Evolutionary conservation across 2,797 vertebrate genomes (phyloP).

Genomic region (Spinus pinus): DNA sequence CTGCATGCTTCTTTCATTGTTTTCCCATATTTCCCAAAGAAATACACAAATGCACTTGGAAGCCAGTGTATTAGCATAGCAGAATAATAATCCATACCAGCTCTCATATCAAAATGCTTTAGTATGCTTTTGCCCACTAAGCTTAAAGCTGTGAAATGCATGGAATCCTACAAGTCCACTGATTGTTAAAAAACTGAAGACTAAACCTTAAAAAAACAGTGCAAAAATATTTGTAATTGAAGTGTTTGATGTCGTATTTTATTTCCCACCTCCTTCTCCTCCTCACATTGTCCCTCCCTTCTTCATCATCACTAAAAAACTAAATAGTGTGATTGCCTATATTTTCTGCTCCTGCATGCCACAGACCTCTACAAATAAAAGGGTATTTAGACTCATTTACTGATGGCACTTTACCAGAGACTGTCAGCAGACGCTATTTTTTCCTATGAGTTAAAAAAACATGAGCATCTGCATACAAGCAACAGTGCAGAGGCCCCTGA

Average conservation of each 20-base stretch:
- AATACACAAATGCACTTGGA: not conserved
- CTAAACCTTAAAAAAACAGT: not conserved
- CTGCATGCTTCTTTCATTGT: not conserved
- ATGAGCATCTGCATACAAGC: not conserved
- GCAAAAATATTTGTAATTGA: not conserved
- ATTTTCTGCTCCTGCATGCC: not conserved
- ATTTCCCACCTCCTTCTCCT: not conserved
- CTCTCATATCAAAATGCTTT: not conserved
- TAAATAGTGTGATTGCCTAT: not conserved
- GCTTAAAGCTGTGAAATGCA: not conserved
- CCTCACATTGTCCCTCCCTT: not conserved
- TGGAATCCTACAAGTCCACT: not conserved
- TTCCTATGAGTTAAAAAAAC: not conserved
- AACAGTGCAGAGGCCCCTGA: not conserved
- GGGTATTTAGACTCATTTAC: not conserved
- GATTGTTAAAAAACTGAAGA: not conserved
- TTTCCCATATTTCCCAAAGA: not conserved
- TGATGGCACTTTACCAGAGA: not conserved
- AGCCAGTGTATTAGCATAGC: not conserved
- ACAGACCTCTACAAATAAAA: not conserved
- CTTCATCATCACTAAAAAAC: not conserved
- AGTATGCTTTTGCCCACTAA: accelerated
- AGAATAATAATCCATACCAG: not conserved
- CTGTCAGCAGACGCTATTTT: not conserved
- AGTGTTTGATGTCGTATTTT: not conserved